These are phyloP conservation scores for Argya squamiceps DNA, from an alignment of 2,797 vertebrate species.

Conservation along the genomic window DNA sequence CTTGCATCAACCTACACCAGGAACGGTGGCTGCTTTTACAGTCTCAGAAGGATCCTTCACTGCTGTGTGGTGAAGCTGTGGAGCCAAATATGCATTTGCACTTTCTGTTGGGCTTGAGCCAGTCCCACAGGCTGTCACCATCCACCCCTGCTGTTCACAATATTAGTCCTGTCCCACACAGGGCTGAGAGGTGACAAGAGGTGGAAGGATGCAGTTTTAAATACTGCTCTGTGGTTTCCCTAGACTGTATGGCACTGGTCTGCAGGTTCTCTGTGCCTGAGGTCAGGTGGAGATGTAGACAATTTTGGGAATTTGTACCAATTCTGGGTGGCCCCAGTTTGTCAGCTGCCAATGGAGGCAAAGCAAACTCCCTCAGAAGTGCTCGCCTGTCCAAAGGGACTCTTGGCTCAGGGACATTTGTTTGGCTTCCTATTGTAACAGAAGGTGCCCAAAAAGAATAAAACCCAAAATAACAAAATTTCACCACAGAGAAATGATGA, in stretches of 20 bases:
- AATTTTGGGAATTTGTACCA: background rate
- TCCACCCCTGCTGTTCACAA: background rate
- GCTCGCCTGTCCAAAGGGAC: accelerated
- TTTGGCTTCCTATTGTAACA: background rate
- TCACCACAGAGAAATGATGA: background rate
- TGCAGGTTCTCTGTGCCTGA: background rate
- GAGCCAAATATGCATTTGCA: background rate
- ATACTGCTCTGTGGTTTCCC: background rate
- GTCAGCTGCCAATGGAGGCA: background rate
- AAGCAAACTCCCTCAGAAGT: background rate
- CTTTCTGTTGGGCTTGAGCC: background rate
- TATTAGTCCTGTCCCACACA: constrained; percentile 10
- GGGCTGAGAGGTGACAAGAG: background rate
- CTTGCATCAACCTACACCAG: background rate
- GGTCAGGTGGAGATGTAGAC: background rate
- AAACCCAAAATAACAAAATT: background rate
- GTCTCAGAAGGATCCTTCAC: background rate
- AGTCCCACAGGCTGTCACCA: background rate
- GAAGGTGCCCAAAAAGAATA: background rate
- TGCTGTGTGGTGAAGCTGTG: background rate
- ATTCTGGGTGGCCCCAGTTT: background rate
- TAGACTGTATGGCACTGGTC: background rate
- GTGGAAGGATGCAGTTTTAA: background rate
- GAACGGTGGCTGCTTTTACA: background rate
- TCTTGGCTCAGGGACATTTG: background rate